Evolutionary conservation across 2,888 invertebrate genomes (phyloP), one percentile per base, ranked within the genome.

Genomic region (Oithona nana): DNA sequence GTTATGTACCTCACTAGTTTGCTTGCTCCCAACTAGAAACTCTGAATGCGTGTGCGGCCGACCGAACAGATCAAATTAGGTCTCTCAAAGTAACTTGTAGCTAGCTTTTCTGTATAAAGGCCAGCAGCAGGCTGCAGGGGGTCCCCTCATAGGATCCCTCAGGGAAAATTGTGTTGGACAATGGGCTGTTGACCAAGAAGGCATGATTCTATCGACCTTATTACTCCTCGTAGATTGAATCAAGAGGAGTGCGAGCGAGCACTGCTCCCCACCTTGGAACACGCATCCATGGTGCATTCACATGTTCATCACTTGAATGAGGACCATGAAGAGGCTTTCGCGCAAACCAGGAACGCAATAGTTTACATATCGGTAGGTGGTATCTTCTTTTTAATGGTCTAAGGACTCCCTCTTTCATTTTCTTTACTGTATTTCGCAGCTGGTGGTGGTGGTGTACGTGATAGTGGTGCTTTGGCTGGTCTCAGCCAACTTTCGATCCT

Each of bases 341-440:
- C 22, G 26, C 59, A 59, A 50, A 59, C 59, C 8, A 24, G 59
- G 22, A 59, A 59, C n/a, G 59, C 59, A 13, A 59, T 59, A n/a
- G 49, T 59, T n/a, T 59, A 59, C 49, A 59, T 59, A 59, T 59
- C 59, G 20, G 59, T 59, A 26, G 50, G 59, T 50, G n/a, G n/a
- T 59, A 29, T 57, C 22, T 52, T 20, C 54, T 20, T 26, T 52
- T 13, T 3, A 39, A 16, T 2, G 50, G 22, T 49, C 20, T 20
- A 20, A 22, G 50, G 22, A 49, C 8, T 49, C 3, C 20, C 3
- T 4, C 3, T 49, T 22, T 49, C 3, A 49, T 11, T 55, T 26
- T 3, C 28, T 56, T 28, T 26, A 3, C 24, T 56, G 3, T 56
- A 6, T 13, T 30, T 57, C 31, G 11, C 57, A 57, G 57, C 30